Base-by-base conservation (phyloP, 1,140 invertebrate genomes). In the Pogonus chalceus region DNA sequence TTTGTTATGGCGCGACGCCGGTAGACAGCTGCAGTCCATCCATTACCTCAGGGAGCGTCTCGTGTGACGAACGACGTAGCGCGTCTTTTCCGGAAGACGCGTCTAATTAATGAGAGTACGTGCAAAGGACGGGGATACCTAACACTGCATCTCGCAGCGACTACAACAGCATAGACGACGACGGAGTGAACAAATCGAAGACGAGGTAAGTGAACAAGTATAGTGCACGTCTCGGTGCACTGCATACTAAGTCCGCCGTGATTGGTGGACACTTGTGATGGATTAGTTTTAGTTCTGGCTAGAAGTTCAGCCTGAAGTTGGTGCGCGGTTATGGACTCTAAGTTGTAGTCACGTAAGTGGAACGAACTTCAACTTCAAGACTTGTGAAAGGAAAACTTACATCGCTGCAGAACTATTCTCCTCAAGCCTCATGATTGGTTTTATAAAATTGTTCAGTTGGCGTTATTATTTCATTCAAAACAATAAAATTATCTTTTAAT, bases 71-170 rank as follows among this genome's bases (percentile, higher is more conserved):
- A 43, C 37, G 37, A 18, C 37, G 26, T 14, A 43, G 37, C 7
- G 18, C 37, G 37, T 43, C 37, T 9, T 31, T 14, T 4, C 14
- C 26, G 26, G 26, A 4, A 14, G 37, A 4, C 37, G 37, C 37
- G 9, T 43, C 37, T 43, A 43, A 43, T 43, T 43, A 43, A 43
- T 43, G 37, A 12, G 9, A 43, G 37, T 43, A 43, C 37, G 37
- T 43, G 26, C 26, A 31, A 31, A 31, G 37, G 37, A 43, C 37
- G 37, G 3, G 3, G 7, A 43, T 18, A 43, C 18, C 7, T 10
- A 16, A 43, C 37, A 43, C 37, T 43, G 7, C 18, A 43, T 14
- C 4, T 31, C 26, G 26, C 14, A 14, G 4, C 4, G 9, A 43
- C n/a, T 43, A 18, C 37, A 43, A 43, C 37, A 18, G 37, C 18